A percentile compares a stretch with the other conserved stretches of the same genome.
Evolutionary conservation across 2,797 vertebrate genomes (phyloP).

Genomic region (Capromys pilorides): DNA sequence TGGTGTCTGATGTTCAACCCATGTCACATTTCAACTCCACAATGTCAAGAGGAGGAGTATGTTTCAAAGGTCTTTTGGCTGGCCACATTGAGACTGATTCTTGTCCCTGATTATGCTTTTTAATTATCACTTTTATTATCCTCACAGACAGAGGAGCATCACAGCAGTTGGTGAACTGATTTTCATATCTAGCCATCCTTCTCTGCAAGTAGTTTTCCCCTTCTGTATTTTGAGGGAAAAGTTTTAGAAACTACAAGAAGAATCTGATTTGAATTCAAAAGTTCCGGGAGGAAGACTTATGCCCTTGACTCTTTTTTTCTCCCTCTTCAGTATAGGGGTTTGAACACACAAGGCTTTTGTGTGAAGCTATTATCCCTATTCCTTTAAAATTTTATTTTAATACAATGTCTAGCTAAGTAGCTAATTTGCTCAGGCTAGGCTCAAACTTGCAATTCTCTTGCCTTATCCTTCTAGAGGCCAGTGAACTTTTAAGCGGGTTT

Average conservation of each 20-base stretch:
- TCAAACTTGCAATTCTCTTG: not conserved
- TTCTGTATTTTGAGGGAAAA: constrained; percentile 30
- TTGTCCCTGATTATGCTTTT: constrained; percentile 41
- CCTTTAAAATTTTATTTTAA: not conserved
- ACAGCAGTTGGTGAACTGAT: constrained; percentile 23
- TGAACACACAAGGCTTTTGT: not conserved
- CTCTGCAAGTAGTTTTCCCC: not conserved
- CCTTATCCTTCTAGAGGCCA: not conserved
- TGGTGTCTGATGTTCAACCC: constrained; percentile 31
- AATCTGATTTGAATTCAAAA: constrained; percentile 20
- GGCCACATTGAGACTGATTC: not conserved
- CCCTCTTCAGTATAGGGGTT: not conserved
- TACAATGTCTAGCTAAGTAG: not conserved
- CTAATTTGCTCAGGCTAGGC: not conserved
- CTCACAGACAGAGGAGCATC: constrained; percentile 23
- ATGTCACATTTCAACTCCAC: not conserved
- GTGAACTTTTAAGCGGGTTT: not conserved
- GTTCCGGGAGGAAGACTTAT: constrained; percentile 45
- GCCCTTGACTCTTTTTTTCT: not conserved
- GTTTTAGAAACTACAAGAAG: constrained; percentile 46
- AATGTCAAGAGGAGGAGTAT: not conserved
- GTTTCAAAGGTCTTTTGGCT: constrained; percentile 31
- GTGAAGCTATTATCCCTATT: not conserved
- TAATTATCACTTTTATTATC: not conserved
- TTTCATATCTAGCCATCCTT: not conserved